A percentile compares a stretch with the other conserved stretches of the same genome.
phyloP scores from a whole-genome alignment of 2,888 invertebrate species.

The Polyommatus iphigenia region DNA sequence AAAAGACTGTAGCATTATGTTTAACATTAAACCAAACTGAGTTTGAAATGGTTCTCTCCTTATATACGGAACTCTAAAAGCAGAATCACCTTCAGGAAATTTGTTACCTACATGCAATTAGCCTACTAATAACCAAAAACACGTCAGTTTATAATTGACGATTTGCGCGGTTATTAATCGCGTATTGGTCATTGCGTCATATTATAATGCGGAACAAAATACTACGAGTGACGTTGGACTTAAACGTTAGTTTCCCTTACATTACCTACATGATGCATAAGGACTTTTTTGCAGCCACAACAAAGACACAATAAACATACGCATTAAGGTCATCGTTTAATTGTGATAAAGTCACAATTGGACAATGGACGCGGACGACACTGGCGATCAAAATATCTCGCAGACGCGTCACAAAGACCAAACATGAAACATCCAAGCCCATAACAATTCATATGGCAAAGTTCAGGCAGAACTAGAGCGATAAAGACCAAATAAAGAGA shows the following conservation, averaged over 20 bases:
- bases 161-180: neutral
- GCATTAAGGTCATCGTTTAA: conserved; percentile 11
- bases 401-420: neutral
- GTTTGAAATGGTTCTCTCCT: too few species aligned
- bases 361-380: neutral
- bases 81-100: neutral
- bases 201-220: conserved; percentile 5
- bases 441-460: neutral
- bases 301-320: conserved; percentile 12
- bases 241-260: conserved; percentile 11
- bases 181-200: conserved; percentile 7
- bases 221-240: neutral
- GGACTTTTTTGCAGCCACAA: neutral
- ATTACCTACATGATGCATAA: neutral
- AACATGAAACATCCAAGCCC: neutral
- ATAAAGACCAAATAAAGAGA: too few species aligned
- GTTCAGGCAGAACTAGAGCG: neutral
- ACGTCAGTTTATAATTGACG: neutral
- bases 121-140: neutral
- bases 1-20: neutral
- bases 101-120: neutral
- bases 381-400: neutral
- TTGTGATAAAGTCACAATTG: conserved; percentile 8
- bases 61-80: neutral
- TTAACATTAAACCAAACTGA: too few species aligned